Evolutionary conservation across 2,797 vertebrate species (phyloP), one percentile per base, ranked within the genome.

Genomic region (Oreochromis grahami): DNA sequence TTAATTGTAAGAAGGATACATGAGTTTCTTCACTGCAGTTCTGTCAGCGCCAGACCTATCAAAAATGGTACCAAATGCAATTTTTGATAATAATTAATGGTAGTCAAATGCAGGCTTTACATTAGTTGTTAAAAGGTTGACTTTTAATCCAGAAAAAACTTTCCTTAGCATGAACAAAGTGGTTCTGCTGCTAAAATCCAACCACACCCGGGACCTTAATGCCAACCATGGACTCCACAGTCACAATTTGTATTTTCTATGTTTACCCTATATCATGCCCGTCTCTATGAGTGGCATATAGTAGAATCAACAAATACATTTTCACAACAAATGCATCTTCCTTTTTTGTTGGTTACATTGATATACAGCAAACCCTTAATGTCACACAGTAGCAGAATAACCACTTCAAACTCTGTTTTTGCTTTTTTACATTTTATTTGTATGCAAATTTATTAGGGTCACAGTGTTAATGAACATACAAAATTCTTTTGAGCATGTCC

Each of bases 281-380:
- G 0, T 1, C 14, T 48, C 0, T 1, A 3, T 74, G 38, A 70
- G n/a, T 70, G 38, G 21, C 38, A 43, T 68, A 6, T 43, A 0
- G 24, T 45, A 4, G 15, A 26, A 26, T 45, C 6, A 19, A 11
- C 2, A 60, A 60, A 32, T 65, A 13, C 19, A 21, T 8, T 8
- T 38, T 63, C 34, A 38, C 19, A 63, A 63, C 19, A n/a, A 11
- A 21, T 38, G 58, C 19, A 38, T 63, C 43, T 32, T 72, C 24
- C 68, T 48, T 48, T 48, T 19, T 5, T 29, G 68, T 74, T 48
- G 26, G 15, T 72, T 45, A 8, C 26, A n/a, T 32, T 29, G 24
- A 74, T 50, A 6, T 79, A 36, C 17, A 63, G 2, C 19, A 41
- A 45, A 63, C 34, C 63, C 17, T 74, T 48, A 32, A 74, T 19